Evolutionary conservation across 2,797 vertebrate species (phyloP).

Genomic region (Alosa sapidissima): DNA sequence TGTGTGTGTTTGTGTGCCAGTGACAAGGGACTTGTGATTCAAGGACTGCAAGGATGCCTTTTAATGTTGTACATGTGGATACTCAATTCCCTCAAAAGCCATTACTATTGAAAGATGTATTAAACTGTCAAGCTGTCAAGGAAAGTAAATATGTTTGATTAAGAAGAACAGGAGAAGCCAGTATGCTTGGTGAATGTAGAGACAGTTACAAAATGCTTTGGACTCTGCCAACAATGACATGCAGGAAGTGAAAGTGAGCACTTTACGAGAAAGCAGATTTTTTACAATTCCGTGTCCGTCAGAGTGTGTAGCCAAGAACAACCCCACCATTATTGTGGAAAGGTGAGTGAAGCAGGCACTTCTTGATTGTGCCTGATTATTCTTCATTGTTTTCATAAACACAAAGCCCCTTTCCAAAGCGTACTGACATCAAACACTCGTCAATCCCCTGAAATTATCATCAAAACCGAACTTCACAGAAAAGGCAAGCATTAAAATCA

Average conservation of each 20-base stretch:
- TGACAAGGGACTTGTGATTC: not conserved
- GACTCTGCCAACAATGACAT: not conserved
- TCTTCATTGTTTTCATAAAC: slow-evolving; percentile 12
- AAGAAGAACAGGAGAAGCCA: slow-evolving; percentile 1
- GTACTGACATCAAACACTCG: not conserved
- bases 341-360: not conserved
- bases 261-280: not conserved
- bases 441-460: slow-evolving; percentile 20
- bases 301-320: not conserved
- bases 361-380: slow-evolving; percentile 18
- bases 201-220: not conserved
- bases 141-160: slow-evolving; percentile 16
- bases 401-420: not conserved
- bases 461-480: slow-evolving; percentile 12
- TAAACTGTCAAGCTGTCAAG: slow-evolving; percentile 11
- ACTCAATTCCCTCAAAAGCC: not conserved
- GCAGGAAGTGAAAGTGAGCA: not conserved
- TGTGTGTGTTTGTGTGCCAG: not conserved
- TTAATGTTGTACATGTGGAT: slow-evolving; percentile 7
- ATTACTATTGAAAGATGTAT: slow-evolving; percentile 14
- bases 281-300: not conserved
- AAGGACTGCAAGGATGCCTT: not conserved
- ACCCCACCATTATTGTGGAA: not conserved
- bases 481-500: not conserved
- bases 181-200: not conserved